These are phyloP conservation scores for Acleris holmiana DNA, from an alignment of 2,888 invertebrate genomes.

Conservation along the genomic window DNA sequence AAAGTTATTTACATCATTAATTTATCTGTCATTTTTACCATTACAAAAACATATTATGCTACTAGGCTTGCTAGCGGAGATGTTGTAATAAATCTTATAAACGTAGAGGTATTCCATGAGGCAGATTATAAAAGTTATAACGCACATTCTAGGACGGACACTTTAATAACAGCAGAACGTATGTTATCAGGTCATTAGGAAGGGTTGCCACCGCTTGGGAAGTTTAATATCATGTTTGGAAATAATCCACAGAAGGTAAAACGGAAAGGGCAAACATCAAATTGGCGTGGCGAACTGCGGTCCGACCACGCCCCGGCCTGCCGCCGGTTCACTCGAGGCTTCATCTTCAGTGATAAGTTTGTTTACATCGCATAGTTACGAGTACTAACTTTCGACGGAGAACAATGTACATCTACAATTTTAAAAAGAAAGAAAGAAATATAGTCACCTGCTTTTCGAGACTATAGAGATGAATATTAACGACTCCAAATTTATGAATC, in stretches of 20 bases:
- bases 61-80: too few species aligned
- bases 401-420: too few species aligned
- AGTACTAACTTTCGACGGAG: not conserved
- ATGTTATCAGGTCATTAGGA: slow-evolving; percentile 49
- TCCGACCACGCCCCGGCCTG: slow-evolving; percentile 5
- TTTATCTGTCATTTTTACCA: too few species aligned
- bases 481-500: too few species aligned
- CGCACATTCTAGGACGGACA: slow-evolving; percentile 7
- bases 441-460: too few species aligned
- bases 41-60: too few species aligned
- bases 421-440: too few species aligned
- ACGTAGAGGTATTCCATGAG: not conserved
- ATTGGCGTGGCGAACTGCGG: slow-evolving; percentile 42
- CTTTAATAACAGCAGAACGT: slow-evolving; percentile 27
- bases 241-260: slow-evolving; percentile 44
- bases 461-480: too few species aligned
- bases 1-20: not conserved
- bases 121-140: slow-evolving; percentile 24
- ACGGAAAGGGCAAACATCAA: slow-evolving; percentile 44
- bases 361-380: slow-evolving; percentile 13
- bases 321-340: not conserved
- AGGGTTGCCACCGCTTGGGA: slow-evolving; percentile 42
- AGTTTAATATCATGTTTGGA: slow-evolving; percentile 49
- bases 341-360: slow-evolving; percentile 8
- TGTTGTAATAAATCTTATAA: too few species aligned